Conservation (phyloP, 2,797 vertebrate species). For the Strix occidentalis region DNA sequence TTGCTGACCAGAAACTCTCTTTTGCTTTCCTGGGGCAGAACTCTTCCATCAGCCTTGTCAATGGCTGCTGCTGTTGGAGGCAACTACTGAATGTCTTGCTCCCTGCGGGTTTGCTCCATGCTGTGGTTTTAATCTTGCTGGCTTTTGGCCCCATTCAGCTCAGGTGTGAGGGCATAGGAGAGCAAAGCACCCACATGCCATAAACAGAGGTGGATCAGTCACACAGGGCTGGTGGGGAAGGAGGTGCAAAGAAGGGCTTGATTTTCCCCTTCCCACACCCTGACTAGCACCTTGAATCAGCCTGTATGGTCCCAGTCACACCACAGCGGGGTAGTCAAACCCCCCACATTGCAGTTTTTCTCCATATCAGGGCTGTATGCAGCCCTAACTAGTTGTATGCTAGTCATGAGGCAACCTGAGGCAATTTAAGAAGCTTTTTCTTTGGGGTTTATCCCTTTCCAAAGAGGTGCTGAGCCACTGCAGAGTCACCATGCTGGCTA, state of each 20-base stretch:
- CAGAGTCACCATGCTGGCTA: neutral
- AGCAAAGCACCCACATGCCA: fast-evolving
- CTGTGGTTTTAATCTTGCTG: neutral
- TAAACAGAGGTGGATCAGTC: neutral
- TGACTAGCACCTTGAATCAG: neutral
- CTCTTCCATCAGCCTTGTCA: neutral
- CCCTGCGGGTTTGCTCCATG: neutral
- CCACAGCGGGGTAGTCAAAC: neutral
- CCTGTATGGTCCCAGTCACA: neutral
- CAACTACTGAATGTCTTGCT: neutral
- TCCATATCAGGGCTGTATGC: neutral
- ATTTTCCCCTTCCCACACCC: neutral
- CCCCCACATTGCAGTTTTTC: neutral
- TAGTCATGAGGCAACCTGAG: neutral
- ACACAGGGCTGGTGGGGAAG: neutral
- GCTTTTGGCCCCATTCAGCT: neutral
- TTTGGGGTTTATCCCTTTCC: neutral
- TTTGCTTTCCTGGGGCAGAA: neutral
- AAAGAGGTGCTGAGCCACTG: neutral
- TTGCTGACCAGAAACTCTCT: neutral
- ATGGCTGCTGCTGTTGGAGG: neutral
- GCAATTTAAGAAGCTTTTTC: neutral
- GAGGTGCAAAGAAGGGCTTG: neutral
- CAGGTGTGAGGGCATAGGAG: neutral
- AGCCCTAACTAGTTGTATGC: neutral